phyloP scores from a whole-genome alignment of 2,888 invertebrate species.

The Pegoplata infirma region DNA sequence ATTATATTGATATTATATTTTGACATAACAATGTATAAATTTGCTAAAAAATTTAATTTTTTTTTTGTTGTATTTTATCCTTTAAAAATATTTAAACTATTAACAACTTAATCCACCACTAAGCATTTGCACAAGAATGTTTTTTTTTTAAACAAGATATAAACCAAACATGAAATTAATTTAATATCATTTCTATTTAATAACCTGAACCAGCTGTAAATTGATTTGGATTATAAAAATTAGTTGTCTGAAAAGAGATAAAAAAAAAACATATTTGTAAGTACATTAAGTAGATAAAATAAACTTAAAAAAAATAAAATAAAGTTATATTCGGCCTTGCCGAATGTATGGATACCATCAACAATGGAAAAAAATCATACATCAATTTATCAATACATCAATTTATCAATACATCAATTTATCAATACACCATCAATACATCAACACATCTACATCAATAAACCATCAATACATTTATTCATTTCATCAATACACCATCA shows the following conservation, averaged over 20 bases:
- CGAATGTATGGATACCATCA: too few relatives aligned
- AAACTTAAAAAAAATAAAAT: neutral
- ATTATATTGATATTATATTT: slow-evolving; percentile 9
- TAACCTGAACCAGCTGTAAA: slow-evolving; percentile 60
- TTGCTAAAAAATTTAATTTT: slow-evolving; percentile 38
- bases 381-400: too few relatives aligned
- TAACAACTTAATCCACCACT: slow-evolving; percentile 42
- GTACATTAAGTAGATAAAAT: too few relatives aligned
- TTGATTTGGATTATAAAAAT: slow-evolving; percentile 67
- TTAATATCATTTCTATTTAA: slow-evolving; percentile 55
- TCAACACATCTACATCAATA: too few relatives aligned
- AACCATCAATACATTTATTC: too few relatives aligned
- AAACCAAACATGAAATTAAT: slow-evolving; percentile 36
- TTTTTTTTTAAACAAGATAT: slow-evolving; percentile 18
- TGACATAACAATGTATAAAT: slow-evolving; percentile 39
- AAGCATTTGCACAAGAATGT: slow-evolving; percentile 51
- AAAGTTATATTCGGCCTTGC: too few relatives aligned
- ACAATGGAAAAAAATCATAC: too few relatives aligned
- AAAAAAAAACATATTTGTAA: slow-evolving; percentile 3
- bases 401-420: too few relatives aligned
- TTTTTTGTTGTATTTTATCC: slow-evolving; percentile 12
- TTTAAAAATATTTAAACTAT: slow-evolving; percentile 54
- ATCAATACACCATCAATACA: too few relatives aligned
- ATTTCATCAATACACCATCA: too few relatives aligned
- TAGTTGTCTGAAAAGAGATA: slow-evolving; percentile 61